Percentiles rank a stretch among this genome's conserved stretches.
These are phyloP conservation scores for Phlogophora meticulosa DNA, from an alignment of 2,888 invertebrate species.

Conservation along the genomic window DNA sequence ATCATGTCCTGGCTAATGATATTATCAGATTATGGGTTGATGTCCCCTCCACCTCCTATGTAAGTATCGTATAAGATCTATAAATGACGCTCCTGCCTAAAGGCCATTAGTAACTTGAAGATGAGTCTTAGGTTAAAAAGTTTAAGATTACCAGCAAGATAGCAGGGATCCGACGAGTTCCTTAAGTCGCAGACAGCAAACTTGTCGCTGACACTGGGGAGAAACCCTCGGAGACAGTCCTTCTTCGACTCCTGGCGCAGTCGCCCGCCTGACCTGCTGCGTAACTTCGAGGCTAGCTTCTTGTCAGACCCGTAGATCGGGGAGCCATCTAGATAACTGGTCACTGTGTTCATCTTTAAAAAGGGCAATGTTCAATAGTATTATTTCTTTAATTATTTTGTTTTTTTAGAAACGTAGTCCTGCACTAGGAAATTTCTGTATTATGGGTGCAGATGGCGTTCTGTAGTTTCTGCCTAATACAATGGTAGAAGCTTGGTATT, in stretches of 20 bases:
- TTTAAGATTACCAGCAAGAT: constrained; percentile 82
- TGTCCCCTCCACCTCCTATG: too few relatives aligned
- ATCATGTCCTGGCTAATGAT: too few relatives aligned
- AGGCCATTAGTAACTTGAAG: background rate
- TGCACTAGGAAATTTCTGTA: too few relatives aligned
- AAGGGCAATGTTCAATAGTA: background rate
- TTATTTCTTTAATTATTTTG: too few relatives aligned
- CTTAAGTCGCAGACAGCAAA: constrained; percentile 82
- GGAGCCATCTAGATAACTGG: constrained; percentile 90
- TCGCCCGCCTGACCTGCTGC: constrained; percentile 84
- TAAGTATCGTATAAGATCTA: too few relatives aligned
- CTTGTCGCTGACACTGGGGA: constrained; percentile 85
- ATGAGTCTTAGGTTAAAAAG: background rate
- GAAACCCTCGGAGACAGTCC: constrained; percentile 77
- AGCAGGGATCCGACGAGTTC: constrained; percentile 85
- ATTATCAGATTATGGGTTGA: too few relatives aligned
- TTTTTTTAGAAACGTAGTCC: too few relatives aligned
- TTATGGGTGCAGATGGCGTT: too few relatives aligned
- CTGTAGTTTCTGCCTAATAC: too few relatives aligned
- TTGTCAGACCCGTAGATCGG: constrained; percentile 88
- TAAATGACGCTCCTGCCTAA: too few relatives aligned
- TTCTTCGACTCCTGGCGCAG: constrained; percentile 79
- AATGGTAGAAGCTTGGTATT: too few relatives aligned
- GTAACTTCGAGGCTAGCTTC: constrained; percentile 78
- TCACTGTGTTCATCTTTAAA: constrained; percentile 93